phyloP scores from a whole-genome alignment of 1,140 invertebrate species.

The Anadara kagoshimensis region DNA sequence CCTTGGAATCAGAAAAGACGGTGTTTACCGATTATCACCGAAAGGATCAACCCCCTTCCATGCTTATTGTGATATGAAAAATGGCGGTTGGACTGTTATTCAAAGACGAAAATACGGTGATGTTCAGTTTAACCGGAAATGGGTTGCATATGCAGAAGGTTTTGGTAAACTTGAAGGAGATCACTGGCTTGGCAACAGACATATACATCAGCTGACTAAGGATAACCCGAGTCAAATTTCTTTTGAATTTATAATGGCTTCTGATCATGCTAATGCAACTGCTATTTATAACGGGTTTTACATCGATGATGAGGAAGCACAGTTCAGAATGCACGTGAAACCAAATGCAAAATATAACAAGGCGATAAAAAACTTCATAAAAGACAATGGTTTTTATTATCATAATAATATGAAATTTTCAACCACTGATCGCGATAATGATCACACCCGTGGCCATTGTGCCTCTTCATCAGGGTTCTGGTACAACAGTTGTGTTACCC shows the following conservation, averaged over 20 bases:
- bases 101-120: conserved; percentile 86
- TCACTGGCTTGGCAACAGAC: conserved; percentile 76
- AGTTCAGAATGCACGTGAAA: conserved; percentile 65
- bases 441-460: conserved; percentile 80
- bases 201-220: conserved; percentile 72
- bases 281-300: conserved; percentile 86
- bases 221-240: too few species aligned
- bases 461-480: conserved; percentile 64
- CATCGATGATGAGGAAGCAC: conserved; percentile 43
- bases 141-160: conserved; percentile 95
- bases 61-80: conserved; percentile 83
- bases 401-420: conserved; percentile 79
- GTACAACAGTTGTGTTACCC: too few species aligned
- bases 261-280: conserved; percentile 92
- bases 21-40: too few species aligned
- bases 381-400: conserved; percentile 77
- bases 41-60: too few species aligned
- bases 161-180: conserved; percentile 91
- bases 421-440: conserved; percentile 78
- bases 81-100: conserved; percentile 90
- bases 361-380: conserved; percentile 87
- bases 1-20: too few species aligned
- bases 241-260: conserved; percentile 85
- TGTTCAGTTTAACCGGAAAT: conserved; percentile 90
- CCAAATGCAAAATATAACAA: conserved; percentile 93